Percentiles rank a stretch among this genome's conserved stretches.
These are phyloP conservation scores for Laothoe populi DNA, from an alignment of 2,888 invertebrate genomes.

Conservation along the genomic window DNA sequence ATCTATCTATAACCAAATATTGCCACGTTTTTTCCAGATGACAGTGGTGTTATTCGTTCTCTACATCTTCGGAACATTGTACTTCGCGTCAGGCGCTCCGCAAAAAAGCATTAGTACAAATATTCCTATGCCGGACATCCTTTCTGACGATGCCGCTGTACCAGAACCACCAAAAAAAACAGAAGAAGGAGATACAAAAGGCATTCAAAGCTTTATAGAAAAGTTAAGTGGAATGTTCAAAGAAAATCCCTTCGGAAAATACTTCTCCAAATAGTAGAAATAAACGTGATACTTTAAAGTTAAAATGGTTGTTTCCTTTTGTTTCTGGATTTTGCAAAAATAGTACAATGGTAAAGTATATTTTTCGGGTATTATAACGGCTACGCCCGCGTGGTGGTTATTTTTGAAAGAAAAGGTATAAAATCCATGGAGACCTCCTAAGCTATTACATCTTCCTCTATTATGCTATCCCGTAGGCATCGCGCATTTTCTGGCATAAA, in stretches of 20 bases:
- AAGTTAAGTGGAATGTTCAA: not conserved
- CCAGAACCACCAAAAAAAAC: too few relatives aligned
- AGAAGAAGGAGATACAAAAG: not conserved
- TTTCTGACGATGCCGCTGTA: not conserved
- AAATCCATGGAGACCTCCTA: too few relatives aligned
- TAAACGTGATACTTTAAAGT: not conserved
- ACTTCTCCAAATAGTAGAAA: not conserved
- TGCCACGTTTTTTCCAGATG: not conserved
- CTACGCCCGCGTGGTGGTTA: too few relatives aligned
- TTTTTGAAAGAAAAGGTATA: too few relatives aligned
- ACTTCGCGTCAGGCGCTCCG: not conserved
- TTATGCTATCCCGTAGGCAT: too few relatives aligned
- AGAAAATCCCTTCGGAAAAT: not conserved
- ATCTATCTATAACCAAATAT: not conserved
- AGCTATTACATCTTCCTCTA: too few relatives aligned
- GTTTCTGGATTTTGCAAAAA: too few relatives aligned
- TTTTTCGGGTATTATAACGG: too few relatives aligned
- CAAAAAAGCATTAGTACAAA: too few relatives aligned
- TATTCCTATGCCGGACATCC: not conserved
- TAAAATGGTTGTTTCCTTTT: not conserved
- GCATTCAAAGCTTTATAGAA: not conserved
- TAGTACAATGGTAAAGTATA: too few relatives aligned
- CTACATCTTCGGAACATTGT: constrained; percentile 5
- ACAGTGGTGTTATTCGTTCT: not conserved
- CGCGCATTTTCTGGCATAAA: too few relatives aligned